These are phyloP conservation scores for Dendrocincla fuliginosa DNA, from an alignment of 2,797 vertebrate genomes.

Conservation along the genomic window DNA sequence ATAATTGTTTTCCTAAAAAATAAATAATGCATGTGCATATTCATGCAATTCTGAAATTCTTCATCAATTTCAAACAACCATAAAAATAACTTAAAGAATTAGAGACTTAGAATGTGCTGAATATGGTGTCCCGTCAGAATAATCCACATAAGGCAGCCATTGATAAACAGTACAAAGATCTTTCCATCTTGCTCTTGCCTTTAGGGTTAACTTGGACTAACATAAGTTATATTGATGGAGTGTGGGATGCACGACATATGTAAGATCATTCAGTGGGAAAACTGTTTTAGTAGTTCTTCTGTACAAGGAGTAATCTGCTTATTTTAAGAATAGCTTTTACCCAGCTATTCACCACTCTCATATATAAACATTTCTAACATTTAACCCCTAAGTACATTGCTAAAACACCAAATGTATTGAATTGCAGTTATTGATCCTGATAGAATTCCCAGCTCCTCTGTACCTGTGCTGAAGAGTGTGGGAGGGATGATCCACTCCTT, in stretches of 20 bases:
- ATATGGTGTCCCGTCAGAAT: too few species aligned
- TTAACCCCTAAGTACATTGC: neutral
- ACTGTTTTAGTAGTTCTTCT: neutral
- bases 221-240: neutral
- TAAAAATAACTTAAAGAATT: neutral
- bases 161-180: too few species aligned
- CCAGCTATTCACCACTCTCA: neutral
- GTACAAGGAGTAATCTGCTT: neutral
- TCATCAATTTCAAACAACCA: neutral
- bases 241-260: neutral
- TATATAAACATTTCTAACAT: neutral
- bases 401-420: neutral
- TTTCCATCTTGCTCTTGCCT: neutral
- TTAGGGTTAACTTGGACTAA: neutral
- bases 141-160: too few species aligned
- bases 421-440: neutral
- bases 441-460: neutral
- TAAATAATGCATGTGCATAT: neutral
- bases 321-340: neutral
- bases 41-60: neutral
- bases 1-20: neutral
- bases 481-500: constrained; percentile 89
- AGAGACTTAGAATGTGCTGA: neutral
- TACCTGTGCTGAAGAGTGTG: constrained; percentile 92
- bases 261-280: neutral